Conservation (phyloP, 1,140 invertebrate genomes). For the Hydropsyche tenuis region DNA sequence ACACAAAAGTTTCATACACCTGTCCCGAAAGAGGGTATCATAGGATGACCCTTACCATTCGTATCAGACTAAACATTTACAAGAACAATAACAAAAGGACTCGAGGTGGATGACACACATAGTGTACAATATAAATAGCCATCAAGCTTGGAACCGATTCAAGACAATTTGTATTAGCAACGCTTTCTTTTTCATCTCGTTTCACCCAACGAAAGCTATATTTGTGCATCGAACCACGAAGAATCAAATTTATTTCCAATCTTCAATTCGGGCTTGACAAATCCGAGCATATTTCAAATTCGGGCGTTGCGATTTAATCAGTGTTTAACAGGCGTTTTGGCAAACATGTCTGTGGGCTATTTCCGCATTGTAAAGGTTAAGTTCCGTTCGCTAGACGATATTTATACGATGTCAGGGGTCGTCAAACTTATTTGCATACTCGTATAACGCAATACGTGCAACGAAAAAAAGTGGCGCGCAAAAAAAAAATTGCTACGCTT, state of each 20-base stretch:
- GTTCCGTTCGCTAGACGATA: slow-evolving; percentile 1
- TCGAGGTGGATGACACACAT: slow-evolving; percentile 31
- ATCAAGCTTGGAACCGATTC: slow-evolving; percentile 30
- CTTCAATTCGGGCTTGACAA: too few species aligned
- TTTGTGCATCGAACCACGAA: too few species aligned
- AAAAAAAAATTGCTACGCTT: too few species aligned
- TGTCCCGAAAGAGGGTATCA: not conserved
- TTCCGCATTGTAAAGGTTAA: slow-evolving; percentile 27
- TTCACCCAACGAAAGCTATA: too few species aligned
- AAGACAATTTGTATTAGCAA: slow-evolving; percentile 6
- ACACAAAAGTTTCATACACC: not conserved
- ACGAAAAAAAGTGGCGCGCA: too few species aligned
- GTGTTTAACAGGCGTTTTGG: too few species aligned
- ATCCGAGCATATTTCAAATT: too few species aligned
- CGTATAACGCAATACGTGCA: too few species aligned
- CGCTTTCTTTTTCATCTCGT: not conserved
- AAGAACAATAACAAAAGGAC: slow-evolving; percentile 24
- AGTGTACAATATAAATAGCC: slow-evolving; percentile 19
- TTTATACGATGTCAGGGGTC: not conserved
- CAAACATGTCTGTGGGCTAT: slow-evolving; percentile 3
- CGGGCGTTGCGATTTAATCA: too few species aligned
- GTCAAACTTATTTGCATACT: not conserved
- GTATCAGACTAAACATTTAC: not conserved
- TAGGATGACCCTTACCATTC: not conserved
- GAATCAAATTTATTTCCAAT: too few species aligned